Evolutionary conservation across 2,888 invertebrate genomes (phyloP), one percentile per base, ranked within the genome.

Genomic region (Lypha dubia): DNA sequence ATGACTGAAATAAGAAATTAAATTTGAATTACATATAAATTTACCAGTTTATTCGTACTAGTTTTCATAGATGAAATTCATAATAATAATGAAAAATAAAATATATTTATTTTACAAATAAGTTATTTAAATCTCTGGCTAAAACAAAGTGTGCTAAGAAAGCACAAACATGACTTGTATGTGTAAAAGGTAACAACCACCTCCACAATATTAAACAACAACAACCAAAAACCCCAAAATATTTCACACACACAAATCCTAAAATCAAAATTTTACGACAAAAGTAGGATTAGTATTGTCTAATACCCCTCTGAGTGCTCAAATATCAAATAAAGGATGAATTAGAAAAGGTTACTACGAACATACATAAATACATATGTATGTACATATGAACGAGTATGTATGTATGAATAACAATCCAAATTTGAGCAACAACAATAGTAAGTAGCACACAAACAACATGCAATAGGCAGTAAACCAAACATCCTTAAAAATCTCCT

Each of bases 231-330:
- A n/a, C 46, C 38, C 49, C 41, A 46, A 44, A 17, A 68, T 75
- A 62, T 49, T 77, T 68, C 73, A 68, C 32, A 58, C 84, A 67
- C 73, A n/a, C n/a, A n/a, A n/a, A 77, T 76, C 24, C 28, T 51
- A 79, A 65, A 58, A 28, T n/a, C 75, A 81, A 81, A 77, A 62
- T 32, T 77, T 80, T 60, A 35, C 20, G 76, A 38, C 73, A 76
- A 63, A 15, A 44, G n/a, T 22, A 65, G 20, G 68, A 73, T 81
- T 73, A 77, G 41, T 46, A 53, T 58, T 58, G 20, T 41, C 17
- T 24, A 56, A 53, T 46, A 73, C 71, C 53, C 71, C 75, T 53
- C n/a, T 24, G 15, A 9, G 1, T 58, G n/a, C 4, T 32, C 22
- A 9, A 17, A 67, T 20, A 32, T 17, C n/a, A n/a, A n/a, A n/a